Base-by-base conservation (phyloP, 2,888 invertebrate species). In the Scaptomyza polygonia region DNA sequence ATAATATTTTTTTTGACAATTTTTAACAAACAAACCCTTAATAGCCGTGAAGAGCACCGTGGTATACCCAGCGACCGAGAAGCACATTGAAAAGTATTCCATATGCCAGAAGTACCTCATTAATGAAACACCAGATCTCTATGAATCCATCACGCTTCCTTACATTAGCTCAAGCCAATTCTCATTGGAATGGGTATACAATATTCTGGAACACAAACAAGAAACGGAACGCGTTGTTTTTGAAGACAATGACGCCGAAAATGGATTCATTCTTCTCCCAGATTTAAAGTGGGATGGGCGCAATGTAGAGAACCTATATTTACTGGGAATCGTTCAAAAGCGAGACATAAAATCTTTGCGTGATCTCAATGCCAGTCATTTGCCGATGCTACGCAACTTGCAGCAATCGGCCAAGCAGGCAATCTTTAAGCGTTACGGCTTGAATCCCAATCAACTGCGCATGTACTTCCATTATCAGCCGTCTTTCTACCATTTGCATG, bases 281-380 rank as follows among this genome's bases (percentile, higher is more conserved):
- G 99, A 99, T 92, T 93, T 99, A 59, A 99, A 99, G 92, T 99
- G 99, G 99, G 96, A 98, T 92, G 96, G 97, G 12, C 92, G 93
- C 47, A 93, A 92, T 66, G 74, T 94, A 16, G 96, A 97, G 86
- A 95, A 96, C 0, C 92, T 99, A 12, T 98, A 99, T 90, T 92
- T 97, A 7, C 92, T 98, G 56, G 99, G 97, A 0, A 94, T 99
- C 61, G 93, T 95, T 0, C 94, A 95, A 76, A 93, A 94, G 71
- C 94, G 93, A 74, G 94, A 94, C 49, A 93, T 99, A 6, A 96
- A 95, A 90, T 97, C 97, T 0, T 86, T 99, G 34, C 93, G 99
- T 79, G 98, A 98, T 90, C 93, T 99, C 57, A 95, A 94, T 56
- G 93, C 87, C 0, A 93, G 93, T 1, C 97, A 98, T 92, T 91